Base-by-base conservation (phyloP, 2,797 vertebrate species). In the Danio albolineatus region DNA sequence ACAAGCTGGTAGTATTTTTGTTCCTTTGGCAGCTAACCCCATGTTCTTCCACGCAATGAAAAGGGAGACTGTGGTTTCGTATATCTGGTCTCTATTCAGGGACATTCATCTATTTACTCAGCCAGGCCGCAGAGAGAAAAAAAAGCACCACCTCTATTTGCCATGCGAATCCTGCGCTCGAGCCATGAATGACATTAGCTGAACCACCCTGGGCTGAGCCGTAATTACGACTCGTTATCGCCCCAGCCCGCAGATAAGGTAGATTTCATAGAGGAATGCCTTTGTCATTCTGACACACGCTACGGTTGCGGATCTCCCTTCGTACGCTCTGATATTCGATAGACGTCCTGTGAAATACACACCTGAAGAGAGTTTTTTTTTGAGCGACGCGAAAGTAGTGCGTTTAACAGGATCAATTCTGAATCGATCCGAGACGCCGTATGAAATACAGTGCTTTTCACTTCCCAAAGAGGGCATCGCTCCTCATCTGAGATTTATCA, bases 231-330 rank as follows among this genome's bases (percentile, higher is more conserved):
- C 85, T 89, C 87, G 91, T 92, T 92, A 80, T 83, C 73, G 39
- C 79, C 76, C 85, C 86, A 89, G 84, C 86, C 81, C 85, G 85
- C 86, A 87, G 89, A 91, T 89, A 92, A 92, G 90, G 89, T 89
- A 88, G 89, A 91, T 92, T 90, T 91, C 87, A 86, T 67, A 73
- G 83, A 87, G 89, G 89, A 91, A 92, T 89, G 89, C 87, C 89
- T 88, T 89, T 85, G 89, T 90, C 82, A 79, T 88, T 89, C 77
- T 86, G 62, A 82, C 69, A 83, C 56, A 78, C 41, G 41, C 17
- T 44, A 73, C 14, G 21, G 39, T 78, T 59, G 81, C 65, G 43
- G 69, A 83, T 71, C 65, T 53, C 10, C 19, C 48, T 44, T 44
- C 17, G 39, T 57, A 48, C 10, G 19, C 10, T 28, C n/a, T 82